Conservation (phyloP, 1,140 invertebrate genomes). For the Metopolophium dirhodum region DNA sequence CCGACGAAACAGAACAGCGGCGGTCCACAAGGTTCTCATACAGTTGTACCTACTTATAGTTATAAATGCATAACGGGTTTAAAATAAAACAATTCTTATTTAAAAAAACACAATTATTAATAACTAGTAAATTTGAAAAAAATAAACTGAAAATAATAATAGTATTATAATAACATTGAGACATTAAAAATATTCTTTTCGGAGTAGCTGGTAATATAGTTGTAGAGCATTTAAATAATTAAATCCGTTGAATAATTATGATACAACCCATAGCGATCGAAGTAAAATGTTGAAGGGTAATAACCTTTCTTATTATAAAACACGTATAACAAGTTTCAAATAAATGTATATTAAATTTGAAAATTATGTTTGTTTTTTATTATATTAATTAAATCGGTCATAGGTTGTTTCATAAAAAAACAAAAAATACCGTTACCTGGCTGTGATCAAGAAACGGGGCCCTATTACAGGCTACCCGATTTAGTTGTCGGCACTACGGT, state of each 20-base stretch:
- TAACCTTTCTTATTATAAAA: conserved; percentile 18
- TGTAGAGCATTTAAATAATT: neutral
- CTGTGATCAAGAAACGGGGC: neutral
- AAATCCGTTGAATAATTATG: neutral
- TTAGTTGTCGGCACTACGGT: neutral
- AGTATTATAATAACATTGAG: neutral
- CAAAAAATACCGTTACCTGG: conserved; percentile 50
- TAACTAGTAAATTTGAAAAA: neutral
- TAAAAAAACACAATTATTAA: neutral
- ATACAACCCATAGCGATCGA: neutral
- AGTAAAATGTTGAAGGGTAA: neutral
- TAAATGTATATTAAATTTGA: conserved; percentile 18
- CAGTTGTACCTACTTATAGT: neutral
- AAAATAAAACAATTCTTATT: neutral
- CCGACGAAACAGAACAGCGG: neutral
- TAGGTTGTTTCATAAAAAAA: conserved; percentile 47
- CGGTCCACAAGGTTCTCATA: conserved; percentile 20
- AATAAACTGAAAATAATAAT: neutral
- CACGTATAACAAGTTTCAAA: conserved; percentile 6
- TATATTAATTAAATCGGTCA: neutral
- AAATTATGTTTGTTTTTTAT: conserved; percentile 14
- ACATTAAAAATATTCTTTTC: neutral
- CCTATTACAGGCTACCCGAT: conserved; percentile 1
- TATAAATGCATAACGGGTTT: neutral
- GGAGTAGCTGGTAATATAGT: neutral